Percentiles rank a stretch among this genome's conserved stretches.
phyloP scores from a whole-genome alignment of 1,140 invertebrate genomes.

The Liolophura sinensis region DNA sequence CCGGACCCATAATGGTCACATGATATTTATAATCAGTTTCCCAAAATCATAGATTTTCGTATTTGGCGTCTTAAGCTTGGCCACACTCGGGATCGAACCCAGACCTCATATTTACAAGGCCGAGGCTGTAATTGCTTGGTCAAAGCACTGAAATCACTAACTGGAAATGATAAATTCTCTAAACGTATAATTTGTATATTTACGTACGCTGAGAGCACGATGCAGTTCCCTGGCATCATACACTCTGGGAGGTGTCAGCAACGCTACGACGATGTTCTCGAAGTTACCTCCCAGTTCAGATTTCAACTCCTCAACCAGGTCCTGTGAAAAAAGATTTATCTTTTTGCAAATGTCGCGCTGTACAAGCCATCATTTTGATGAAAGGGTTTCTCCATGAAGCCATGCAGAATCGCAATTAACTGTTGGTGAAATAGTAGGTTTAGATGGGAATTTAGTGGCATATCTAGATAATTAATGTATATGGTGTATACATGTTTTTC shows the following conservation, averaged over 20 bases:
- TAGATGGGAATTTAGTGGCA: too few relatives aligned
- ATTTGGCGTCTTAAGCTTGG: background rate
- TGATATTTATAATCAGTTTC: too few relatives aligned
- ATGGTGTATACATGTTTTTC: too few relatives aligned
- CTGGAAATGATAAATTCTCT: background rate
- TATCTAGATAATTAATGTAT: too few relatives aligned
- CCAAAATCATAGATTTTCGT: too few relatives aligned
- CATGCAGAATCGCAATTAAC: too few relatives aligned
- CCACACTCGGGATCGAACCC: background rate
- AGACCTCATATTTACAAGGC: background rate
- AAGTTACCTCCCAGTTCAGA: conserved; percentile 41
- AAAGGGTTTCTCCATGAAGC: too few relatives aligned
- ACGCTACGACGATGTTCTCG: conserved; percentile 28
- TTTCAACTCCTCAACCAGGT: conserved; percentile 35
- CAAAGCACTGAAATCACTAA: background rate
- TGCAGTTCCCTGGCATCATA: conserved; percentile 82
- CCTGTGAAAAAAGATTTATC: conserved; percentile 21
- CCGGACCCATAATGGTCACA: too few relatives aligned
- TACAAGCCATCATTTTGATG: too few relatives aligned
- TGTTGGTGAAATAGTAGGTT: too few relatives aligned
- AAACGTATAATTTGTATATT: background rate
- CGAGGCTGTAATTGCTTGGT: background rate
- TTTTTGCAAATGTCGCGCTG: too few relatives aligned
- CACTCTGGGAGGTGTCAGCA: conserved; percentile 32
- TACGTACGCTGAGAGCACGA: conserved; percentile 80